Evolutionary conservation across 2,888 invertebrate genomes (phyloP).

Genomic region (Tenthredo scrophulariae): DNA sequence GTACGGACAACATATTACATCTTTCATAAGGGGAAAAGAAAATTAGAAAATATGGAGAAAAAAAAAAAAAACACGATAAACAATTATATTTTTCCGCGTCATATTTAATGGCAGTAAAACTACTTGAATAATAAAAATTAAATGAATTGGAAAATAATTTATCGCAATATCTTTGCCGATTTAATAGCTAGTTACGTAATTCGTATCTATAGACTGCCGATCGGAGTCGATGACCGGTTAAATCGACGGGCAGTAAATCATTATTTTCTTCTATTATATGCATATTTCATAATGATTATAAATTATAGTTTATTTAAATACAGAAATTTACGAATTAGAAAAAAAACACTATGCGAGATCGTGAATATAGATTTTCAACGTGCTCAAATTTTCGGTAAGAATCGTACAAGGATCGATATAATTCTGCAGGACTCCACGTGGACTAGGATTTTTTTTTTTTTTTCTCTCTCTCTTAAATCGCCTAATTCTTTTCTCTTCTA

Average conservation of each 20-base stretch:
- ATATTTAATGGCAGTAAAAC: neutral
- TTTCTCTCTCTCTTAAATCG: neutral
- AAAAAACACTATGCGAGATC: too few relatives aligned
- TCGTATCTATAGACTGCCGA: neutral
- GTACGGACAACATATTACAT: neutral
- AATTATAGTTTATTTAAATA: too few relatives aligned
- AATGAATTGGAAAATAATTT: neutral
- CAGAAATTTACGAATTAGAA: too few relatives aligned
- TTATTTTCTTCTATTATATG: neutral
- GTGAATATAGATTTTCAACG: too few relatives aligned
- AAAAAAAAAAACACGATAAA: neutral
- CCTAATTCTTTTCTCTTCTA: neutral
- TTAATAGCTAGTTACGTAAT: neutral
- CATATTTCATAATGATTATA: neutral
- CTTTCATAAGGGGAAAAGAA: neutral
- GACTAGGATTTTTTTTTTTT: neutral
- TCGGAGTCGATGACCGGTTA: slow-evolving; percentile 31
- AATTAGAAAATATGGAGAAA: neutral
- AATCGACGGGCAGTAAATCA: neutral
- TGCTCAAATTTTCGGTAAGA: too few relatives aligned
- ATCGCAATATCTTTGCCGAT: neutral
- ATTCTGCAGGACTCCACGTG: neutral
- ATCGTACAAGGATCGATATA: neutral
- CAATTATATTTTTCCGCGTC: neutral
- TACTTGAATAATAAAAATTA: neutral